A percentile compares a stretch with the other conserved stretches of the same genome.
These are phyloP conservation scores for Salminus brasiliensis DNA, from an alignment of 2,113 vertebrate species.

Conservation along the genomic window DNA sequence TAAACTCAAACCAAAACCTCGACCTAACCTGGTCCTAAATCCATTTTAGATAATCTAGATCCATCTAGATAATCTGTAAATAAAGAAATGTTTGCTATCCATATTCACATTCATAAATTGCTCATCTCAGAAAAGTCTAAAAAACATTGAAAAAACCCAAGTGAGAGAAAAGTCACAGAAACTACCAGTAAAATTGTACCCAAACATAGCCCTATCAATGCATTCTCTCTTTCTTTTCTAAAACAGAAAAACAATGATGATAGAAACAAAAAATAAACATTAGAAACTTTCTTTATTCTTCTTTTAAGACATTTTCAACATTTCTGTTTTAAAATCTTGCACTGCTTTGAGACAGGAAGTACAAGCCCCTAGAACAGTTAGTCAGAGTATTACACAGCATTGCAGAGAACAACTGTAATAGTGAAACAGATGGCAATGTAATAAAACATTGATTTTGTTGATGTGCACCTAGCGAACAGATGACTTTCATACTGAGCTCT, in stretches of 20 bases:
- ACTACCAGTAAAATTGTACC: too few species aligned
- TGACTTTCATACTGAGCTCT: neutral
- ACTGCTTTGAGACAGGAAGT: neutral
- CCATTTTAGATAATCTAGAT: too few species aligned
- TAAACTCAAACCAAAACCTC: too few species aligned
- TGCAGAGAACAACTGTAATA: neutral
- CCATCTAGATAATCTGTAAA: too few species aligned
- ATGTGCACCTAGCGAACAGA: neutral
- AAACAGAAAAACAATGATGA: neutral
- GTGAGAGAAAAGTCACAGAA: too few species aligned
- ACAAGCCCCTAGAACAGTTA: neutral
- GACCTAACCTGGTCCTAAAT: too few species aligned
- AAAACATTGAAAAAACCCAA: too few species aligned
- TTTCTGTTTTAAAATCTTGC: neutral
- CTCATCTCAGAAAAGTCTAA: too few species aligned
- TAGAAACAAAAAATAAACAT: neutral
- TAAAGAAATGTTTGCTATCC: too few species aligned
- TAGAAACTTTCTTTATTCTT: neutral
- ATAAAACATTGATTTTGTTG: slow-evolving; percentile 3
- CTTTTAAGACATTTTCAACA: neutral
- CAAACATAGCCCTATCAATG: too few species aligned
- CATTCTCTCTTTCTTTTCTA: neutral
- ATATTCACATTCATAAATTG: too few species aligned
- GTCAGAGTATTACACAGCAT: neutral
- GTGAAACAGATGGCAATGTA: slow-evolving; percentile 14